Base-by-base conservation (phyloP, 2,113 vertebrate genomes). In the Macroglossus sobrinus region DNA sequence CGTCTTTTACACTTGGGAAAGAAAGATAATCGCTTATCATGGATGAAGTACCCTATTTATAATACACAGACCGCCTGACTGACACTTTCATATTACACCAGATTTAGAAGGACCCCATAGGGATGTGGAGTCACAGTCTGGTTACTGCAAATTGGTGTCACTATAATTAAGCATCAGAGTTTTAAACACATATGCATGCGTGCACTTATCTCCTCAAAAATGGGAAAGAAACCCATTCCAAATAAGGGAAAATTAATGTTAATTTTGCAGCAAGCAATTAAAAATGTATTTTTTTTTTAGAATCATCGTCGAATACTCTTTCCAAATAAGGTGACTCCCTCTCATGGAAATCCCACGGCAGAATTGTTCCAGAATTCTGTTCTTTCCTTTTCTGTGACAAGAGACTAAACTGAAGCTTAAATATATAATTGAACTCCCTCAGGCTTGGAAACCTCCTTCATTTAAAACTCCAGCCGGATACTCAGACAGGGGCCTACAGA, bases 1-100 rank as follows among this genome's bases (percentile, higher is more conserved):
- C 97, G 96, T 45, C 96, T 98, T 98, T 98, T 97, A 93, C 98
- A 98, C 98, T 95, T 97, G 98, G 98, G 98, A 98, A 98, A 98
- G 98, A 98, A 98, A 98, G 98, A 98, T 98, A 98, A 98, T 98
- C 72, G 24, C 98, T 98, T 98, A 96, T 98, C 98, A 98, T 96
- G 98, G 98, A 98, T 98, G 98, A 98, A 98, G 98, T 98, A 97
- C 96, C 97, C 98, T 98, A 98, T 99, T 98, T 98, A 96, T 98
- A 99, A 98, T 97, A 98, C 89, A 98, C 97, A 97, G 97, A 21
- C 98, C 4, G 95, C 98, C 97, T 97, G 98, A 94, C 98, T 99
- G 98, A 98, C 98, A 98, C 98, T 98, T 99, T 97, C 98, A 96
- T 98, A 98, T 98, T 98, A 96, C 94, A 96, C 95, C 94, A 97